Conservation (phyloP, 2,797 vertebrate genomes). For the Thamnophis elegans region DNA sequence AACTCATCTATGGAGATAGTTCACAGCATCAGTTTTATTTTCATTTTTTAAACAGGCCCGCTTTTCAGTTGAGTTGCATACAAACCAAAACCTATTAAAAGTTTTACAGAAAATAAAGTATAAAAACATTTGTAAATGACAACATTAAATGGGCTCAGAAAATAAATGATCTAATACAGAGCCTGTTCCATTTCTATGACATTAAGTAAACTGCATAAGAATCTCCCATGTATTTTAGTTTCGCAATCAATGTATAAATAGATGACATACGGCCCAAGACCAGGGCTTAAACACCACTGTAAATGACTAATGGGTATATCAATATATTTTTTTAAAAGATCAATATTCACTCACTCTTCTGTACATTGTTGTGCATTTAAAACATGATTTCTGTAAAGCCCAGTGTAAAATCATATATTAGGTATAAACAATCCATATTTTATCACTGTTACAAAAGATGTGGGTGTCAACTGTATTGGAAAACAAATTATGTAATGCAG, state of each 20-base stretch:
- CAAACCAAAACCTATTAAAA: not conserved
- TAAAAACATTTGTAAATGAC: not conserved
- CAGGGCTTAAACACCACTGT: slow-evolving; percentile 15
- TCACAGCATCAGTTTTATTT: not conserved
- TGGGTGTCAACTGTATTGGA: not conserved
- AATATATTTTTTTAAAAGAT: slow-evolving; percentile 24
- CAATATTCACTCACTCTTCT: slow-evolving; percentile 26
- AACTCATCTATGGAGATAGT: not conserved
- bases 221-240: not conserved
- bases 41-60: not conserved
- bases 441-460: slow-evolving; percentile 13
- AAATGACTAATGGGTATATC: slow-evolving; percentile 23
- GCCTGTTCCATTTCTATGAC: not conserved
- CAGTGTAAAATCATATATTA: slow-evolving; percentile 25
- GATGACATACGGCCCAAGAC: not conserved
- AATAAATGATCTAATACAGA: not conserved
- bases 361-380: slow-evolving; percentile 3
- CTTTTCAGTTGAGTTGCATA: not conserved
- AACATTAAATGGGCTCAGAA: not conserved
- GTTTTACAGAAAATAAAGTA: not conserved
- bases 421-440: slow-evolving; percentile 9
- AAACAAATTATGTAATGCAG: not conserved
- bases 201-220: not conserved
- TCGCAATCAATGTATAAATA: not conserved
- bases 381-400: slow-evolving; percentile 19